Conservation (phyloP, 2,113 vertebrate genomes). For the Colius striatus region DNA sequence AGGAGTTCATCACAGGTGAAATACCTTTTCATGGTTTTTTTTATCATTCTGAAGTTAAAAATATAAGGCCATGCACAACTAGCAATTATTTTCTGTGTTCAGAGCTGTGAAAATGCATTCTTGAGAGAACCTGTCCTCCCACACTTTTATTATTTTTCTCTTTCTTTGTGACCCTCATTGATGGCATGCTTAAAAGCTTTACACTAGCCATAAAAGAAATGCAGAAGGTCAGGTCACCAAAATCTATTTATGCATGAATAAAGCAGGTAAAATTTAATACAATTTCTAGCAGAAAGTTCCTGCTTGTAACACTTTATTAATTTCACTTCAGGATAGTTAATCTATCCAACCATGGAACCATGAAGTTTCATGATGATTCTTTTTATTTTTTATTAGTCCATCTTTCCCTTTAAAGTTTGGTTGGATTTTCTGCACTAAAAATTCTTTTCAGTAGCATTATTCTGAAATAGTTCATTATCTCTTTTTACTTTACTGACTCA, state of each 20-base stretch:
- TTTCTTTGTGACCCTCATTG: slow-evolving; percentile 32
- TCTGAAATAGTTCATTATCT: neutral
- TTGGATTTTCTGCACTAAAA: neutral
- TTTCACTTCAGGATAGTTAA: slow-evolving; percentile 48
- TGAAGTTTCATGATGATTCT: neutral
- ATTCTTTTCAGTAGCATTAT: neutral
- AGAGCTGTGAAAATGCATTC: slow-evolving; percentile 11
- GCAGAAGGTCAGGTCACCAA: slow-evolving; percentile 13
- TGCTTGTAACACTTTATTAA: slow-evolving; percentile 18
- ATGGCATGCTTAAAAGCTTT: slow-evolving; percentile 30
- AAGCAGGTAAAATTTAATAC: neutral
- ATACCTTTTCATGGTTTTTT: neutral
- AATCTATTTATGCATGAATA: slow-evolving; percentile 20
- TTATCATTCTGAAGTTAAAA: slow-evolving; percentile 18
- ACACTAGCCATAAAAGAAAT: slow-evolving; percentile 48
- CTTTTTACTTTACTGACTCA: neutral
- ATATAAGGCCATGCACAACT: neutral
- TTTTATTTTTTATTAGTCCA: neutral
- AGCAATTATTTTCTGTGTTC: slow-evolving; percentile 12
- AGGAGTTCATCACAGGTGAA: neutral
- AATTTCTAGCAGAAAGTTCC: slow-evolving; percentile 5
- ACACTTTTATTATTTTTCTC: slow-evolving; percentile 43
- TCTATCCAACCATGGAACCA: neutral
- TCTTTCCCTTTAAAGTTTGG: neutral
- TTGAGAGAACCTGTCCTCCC: slow-evolving; percentile 10